Conservation (phyloP, 2,797 vertebrate genomes). For the Echiichthys vipera region DNA sequence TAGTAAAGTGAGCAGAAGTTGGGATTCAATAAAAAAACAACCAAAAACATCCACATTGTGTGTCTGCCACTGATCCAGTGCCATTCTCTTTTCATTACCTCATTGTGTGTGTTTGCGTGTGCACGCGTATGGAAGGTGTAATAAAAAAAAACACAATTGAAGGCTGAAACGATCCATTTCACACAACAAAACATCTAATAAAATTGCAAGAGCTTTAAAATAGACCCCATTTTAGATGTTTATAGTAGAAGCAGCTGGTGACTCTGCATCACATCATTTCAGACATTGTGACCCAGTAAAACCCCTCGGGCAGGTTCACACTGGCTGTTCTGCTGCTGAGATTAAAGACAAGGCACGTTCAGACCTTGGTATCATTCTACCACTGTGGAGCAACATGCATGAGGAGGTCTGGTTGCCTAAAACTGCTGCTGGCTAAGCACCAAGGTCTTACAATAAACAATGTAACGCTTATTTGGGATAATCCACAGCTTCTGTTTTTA, state of each 20-base stretch:
- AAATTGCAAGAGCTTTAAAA: slow-evolving; percentile 25
- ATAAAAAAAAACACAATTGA: slow-evolving; percentile 16
- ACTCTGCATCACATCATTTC: slow-evolving; percentile 8
- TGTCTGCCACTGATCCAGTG: slow-evolving; percentile 43
- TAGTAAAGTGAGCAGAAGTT: slow-evolving; percentile 27
- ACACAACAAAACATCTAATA: slow-evolving; percentile 23
- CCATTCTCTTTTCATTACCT: slow-evolving; percentile 20
- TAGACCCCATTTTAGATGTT: slow-evolving; percentile 37
- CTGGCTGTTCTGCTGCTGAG: neutral
- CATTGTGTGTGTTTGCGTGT: slow-evolving; percentile 8
- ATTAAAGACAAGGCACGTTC: slow-evolving; percentile 3
- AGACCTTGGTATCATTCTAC: neutral
- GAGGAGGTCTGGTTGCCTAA: neutral
- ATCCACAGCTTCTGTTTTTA: slow-evolving; percentile 4
- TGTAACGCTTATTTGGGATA: neutral
- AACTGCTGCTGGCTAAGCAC: neutral
- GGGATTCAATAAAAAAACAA: slow-evolving; percentile 37
- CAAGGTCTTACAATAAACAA: neutral
- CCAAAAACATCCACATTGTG: slow-evolving; percentile 40
- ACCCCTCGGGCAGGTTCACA: neutral
- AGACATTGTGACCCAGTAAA: slow-evolving; percentile 2
- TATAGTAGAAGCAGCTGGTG: slow-evolving; percentile 8
- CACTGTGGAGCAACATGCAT: neutral
- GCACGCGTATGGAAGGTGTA: slow-evolving; percentile 17
- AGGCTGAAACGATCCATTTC: slow-evolving; percentile 33